Conservation (phyloP, 2,113 vertebrate genomes). For the Chiloscyllium plagiosum region DNA sequence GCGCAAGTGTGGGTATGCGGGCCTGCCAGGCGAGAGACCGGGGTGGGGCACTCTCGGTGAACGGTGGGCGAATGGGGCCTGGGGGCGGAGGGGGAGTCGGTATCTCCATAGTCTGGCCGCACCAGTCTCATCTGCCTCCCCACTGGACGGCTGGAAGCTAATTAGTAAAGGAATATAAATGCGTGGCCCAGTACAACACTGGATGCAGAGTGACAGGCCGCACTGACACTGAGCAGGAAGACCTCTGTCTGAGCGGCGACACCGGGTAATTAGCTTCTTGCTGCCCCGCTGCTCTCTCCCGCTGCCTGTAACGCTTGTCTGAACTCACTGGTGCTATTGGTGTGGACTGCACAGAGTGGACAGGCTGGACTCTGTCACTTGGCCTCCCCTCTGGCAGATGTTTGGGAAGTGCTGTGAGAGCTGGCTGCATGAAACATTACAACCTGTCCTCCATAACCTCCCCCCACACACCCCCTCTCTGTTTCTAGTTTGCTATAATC, state of each 20-base stretch:
- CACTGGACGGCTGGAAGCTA: not conserved
- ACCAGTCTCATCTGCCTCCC: not conserved
- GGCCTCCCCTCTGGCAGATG: not conserved
- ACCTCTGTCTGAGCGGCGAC: not conserved
- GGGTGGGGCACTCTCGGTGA: not conserved
- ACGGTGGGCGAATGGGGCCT: no score
- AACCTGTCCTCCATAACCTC: not conserved
- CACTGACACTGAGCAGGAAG: not conserved
- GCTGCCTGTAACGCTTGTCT: not conserved
- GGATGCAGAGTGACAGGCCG: not conserved
- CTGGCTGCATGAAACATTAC: not conserved
- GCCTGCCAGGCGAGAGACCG: not conserved
- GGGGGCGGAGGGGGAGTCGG: not conserved
- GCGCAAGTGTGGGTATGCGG: not conserved
- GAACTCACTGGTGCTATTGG: not conserved
- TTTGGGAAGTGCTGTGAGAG: not conserved
- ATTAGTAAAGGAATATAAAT: not conserved
- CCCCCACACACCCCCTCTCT: not conserved
- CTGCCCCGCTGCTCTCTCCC: not conserved
- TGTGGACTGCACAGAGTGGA: not conserved
- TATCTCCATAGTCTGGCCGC: not conserved
- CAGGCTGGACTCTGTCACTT: not conserved
- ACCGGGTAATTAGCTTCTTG: not conserved
- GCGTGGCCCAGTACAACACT: not conserved
- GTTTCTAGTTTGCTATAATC: not conserved